phyloP scores from a whole-genome alignment of 2,113 vertebrate genomes.

The Argyrosomus japonicus region DNA sequence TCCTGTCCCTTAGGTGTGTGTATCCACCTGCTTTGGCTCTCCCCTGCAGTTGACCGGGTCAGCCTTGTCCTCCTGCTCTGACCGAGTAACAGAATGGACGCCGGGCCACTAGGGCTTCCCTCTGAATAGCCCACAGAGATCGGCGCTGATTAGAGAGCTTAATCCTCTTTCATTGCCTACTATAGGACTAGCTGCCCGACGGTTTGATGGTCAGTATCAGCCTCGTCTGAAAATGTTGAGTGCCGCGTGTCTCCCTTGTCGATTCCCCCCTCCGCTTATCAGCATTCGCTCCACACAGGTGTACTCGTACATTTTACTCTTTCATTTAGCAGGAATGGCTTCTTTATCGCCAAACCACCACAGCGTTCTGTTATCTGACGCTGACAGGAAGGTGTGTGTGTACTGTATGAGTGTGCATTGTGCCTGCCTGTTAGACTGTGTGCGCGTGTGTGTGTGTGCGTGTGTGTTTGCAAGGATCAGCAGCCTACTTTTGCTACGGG shows the following conservation, averaged over 20 bases:
- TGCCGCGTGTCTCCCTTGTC: slow-evolving; percentile 24
- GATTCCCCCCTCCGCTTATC: slow-evolving; percentile 22
- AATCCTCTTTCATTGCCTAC: slow-evolving; percentile 66
- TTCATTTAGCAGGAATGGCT: slow-evolving; percentile 56
- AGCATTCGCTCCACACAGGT: slow-evolving; percentile 44
- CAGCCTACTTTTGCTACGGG: background rate
- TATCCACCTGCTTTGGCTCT: slow-evolving; percentile 66
- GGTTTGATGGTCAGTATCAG: slow-evolving; percentile 54
- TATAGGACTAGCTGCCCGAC: slow-evolving; percentile 36
- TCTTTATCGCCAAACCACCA: slow-evolving; percentile 55
- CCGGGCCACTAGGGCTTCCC: slow-evolving; percentile 59
- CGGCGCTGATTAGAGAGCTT: slow-evolving; percentile 63
- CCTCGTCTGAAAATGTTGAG: slow-evolving; percentile 15
- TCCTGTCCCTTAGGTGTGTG: slow-evolving; percentile 72
- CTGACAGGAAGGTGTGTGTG: slow-evolving; percentile 55
- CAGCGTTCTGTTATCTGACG: slow-evolving; percentile 61
- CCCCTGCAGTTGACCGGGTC: slow-evolving; percentile 59
- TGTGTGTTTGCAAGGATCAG: slow-evolving; percentile 25
- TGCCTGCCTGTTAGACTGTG: slow-evolving; percentile 1
- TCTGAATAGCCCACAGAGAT: slow-evolving; percentile 67
- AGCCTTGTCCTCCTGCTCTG: slow-evolving; percentile 56
- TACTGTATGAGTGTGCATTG: slow-evolving; percentile 4
- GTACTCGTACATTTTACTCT: slow-evolving; percentile 48
- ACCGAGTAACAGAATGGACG: slow-evolving; percentile 67
- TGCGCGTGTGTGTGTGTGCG: background rate